Percentiles rank a stretch among this genome's conserved stretches.
Evolutionary conservation across 2,113 vertebrate genomes (phyloP).

Genomic region (Pterocles gutturalis): DNA sequence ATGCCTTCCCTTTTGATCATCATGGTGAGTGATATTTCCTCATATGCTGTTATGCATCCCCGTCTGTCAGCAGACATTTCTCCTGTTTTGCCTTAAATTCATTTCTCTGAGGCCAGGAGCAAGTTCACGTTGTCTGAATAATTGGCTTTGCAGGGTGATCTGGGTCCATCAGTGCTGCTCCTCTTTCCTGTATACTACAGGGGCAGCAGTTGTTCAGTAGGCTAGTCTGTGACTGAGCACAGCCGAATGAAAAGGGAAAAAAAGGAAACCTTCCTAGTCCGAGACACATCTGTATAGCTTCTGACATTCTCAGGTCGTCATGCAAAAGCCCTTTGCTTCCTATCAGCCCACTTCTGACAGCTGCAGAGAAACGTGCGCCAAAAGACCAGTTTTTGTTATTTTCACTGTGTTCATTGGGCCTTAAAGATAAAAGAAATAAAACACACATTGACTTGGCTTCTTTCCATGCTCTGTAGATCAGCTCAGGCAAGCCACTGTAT

Average conservation of each 20-base stretch:
- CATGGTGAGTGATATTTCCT: background rate
- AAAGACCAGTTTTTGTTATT: background rate
- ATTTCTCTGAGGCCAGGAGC: background rate
- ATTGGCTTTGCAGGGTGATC: background rate
- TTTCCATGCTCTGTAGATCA: background rate
- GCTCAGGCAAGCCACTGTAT: background rate
- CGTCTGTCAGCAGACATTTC: background rate
- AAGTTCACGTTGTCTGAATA: background rate
- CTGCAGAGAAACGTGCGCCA: background rate
- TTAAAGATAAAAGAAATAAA: background rate
- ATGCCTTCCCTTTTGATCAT: background rate
- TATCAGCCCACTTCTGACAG: rapidly evolving
- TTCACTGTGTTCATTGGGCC: background rate
- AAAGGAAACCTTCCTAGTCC: background rate
- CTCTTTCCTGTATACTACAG: background rate
- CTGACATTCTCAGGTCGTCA: background rate
- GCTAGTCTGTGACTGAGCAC: background rate
- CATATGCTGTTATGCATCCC: background rate
- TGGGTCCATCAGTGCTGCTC: background rate
- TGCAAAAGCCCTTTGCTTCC: background rate
- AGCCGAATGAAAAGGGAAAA: background rate
- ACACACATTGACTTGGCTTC: background rate
- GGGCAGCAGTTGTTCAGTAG: background rate
- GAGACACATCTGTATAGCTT: background rate
- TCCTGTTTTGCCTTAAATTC: background rate